A percentile compares a stretch with the other conserved stretches of the same genome.
Conservation (phyloP, 2,797 vertebrate species). For the Ctenopoma kingsleyae region DNA sequence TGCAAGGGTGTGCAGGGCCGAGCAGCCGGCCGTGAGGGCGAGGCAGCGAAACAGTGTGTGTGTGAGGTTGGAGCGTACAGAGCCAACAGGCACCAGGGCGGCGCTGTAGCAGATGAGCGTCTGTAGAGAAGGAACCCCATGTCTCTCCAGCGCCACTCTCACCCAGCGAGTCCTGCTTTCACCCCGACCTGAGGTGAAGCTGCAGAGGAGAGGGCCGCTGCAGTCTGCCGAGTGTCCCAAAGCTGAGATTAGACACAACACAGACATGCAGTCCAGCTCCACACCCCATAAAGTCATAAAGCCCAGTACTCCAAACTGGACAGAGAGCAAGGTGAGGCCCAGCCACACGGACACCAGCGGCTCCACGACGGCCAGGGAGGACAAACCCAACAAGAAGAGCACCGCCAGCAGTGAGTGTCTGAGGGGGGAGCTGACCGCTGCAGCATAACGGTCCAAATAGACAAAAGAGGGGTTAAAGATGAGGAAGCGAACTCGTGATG, state of each 20-base stretch:
- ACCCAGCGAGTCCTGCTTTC: slow-evolving; percentile 98
- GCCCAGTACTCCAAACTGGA: slow-evolving; percentile 97
- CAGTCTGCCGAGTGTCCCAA: slow-evolving; percentile 97
- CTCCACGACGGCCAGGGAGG: slow-evolving; percentile 94
- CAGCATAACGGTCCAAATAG: slow-evolving; percentile 96
- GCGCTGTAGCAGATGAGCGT: slow-evolving; percentile 95
- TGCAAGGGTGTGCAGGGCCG: slow-evolving; percentile 97
- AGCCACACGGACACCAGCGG: slow-evolving; percentile 97
- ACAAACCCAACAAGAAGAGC: slow-evolving; percentile 97
- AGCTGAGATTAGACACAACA: slow-evolving; percentile 96
- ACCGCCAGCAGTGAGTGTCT: slow-evolving; percentile 97
- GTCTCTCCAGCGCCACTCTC: slow-evolving; percentile 94
- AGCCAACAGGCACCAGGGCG: slow-evolving; percentile 94
- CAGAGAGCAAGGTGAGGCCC: slow-evolving; percentile 94
- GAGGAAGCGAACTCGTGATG: slow-evolving; percentile 97
- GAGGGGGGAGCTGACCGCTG: slow-evolving; percentile 94
- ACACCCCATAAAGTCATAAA: slow-evolving; percentile 99
- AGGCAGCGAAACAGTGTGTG: slow-evolving; percentile 98
- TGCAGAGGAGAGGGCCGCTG: slow-evolving; percentile 94
- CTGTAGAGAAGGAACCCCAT: slow-evolving; percentile 96
- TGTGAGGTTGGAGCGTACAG: slow-evolving; percentile 97
- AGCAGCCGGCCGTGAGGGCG: slow-evolving; percentile 96
- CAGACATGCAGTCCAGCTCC: slow-evolving; percentile 96
- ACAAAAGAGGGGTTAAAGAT: slow-evolving; percentile 99
- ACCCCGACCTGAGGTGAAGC: slow-evolving; percentile 94